phyloP scores from a whole-genome alignment of 2,888 invertebrate genomes.

The Lepidonotus clava region DNA sequence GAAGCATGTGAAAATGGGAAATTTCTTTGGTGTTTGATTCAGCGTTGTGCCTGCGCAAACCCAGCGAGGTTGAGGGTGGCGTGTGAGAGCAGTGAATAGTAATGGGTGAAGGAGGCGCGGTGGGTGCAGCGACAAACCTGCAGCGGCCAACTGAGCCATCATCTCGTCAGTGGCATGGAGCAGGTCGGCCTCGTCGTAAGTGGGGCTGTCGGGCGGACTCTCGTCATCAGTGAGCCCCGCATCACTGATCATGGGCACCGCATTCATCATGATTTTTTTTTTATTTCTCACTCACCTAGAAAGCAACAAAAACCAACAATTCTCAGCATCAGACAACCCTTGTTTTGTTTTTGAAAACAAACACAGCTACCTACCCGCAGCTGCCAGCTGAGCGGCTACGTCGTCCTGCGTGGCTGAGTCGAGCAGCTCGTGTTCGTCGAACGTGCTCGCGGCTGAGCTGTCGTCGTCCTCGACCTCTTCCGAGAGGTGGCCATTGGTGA shows the following conservation, averaged over 20 bases:
- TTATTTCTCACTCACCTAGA: constrained; percentile 32
- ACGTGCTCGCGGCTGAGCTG: constrained; percentile 79
- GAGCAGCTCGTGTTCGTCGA: constrained; percentile 88
- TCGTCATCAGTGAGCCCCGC: constrained; percentile 40
- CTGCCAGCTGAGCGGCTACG: constrained; percentile 96
- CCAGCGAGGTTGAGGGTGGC: too few relatives aligned
- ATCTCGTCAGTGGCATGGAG: constrained; percentile 46
- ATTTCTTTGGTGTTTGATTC: too few relatives aligned
- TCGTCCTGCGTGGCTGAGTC: constrained; percentile 93
- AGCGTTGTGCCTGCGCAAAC: too few relatives aligned
- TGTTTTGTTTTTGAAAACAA: too few relatives aligned
- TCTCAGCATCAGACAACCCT: background rate
- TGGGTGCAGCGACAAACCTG: constrained; percentile 43
- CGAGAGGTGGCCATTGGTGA: constrained; percentile 77
- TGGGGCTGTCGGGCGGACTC: constrained; percentile 43
- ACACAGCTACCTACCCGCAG: constrained; percentile 87
- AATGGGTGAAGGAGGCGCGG: constrained; percentile 1
- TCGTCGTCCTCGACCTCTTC: constrained; percentile 80
- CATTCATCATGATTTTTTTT: constrained; percentile 34
- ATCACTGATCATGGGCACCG: constrained; percentile 47
- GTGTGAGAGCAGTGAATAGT: too few relatives aligned
- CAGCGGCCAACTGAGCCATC: constrained; percentile 49
- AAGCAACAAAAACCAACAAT: background rate
- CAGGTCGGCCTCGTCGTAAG: constrained; percentile 41
- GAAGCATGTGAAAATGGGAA: too few relatives aligned